phyloP scores from a whole-genome alignment of 2,113 vertebrate genomes.

The Paratilapia polleni region DNA sequence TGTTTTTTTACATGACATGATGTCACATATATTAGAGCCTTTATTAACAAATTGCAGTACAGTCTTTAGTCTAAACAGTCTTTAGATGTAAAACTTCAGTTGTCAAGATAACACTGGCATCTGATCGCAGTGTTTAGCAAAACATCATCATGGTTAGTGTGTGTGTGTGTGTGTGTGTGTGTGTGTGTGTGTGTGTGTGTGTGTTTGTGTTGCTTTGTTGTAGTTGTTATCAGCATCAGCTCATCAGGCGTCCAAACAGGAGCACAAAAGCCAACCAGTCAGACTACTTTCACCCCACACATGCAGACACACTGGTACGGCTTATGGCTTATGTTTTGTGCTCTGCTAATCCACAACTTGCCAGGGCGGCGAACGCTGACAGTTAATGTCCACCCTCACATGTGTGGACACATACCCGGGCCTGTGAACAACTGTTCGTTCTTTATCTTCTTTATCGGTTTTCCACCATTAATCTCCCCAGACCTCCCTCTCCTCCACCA shows the following conservation, averaged over 20 bases:
- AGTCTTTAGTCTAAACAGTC: too few species aligned
- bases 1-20: too few species aligned
- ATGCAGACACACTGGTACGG: background rate
- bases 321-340: background rate
- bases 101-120: background rate
- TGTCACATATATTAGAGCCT: too few species aligned
- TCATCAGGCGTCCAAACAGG: background rate
- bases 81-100: too few species aligned
- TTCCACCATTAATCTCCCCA: background rate
- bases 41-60: too few species aligned
- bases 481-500: accelerated
- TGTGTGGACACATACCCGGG: accelerated
- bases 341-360: background rate
- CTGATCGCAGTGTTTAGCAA: background rate
- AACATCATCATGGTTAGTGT: background rate
- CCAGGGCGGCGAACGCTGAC: background rate
- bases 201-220: background rate
- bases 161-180: background rate
- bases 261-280: background rate
- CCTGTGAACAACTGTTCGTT: background rate
- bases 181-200: background rate
- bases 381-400: background rate
- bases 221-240: background rate
- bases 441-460: background rate
- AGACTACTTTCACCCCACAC: background rate